These are phyloP conservation scores for Heliconius erato DNA, from an alignment of 2,888 invertebrate genomes.

Conservation along the genomic window DNA sequence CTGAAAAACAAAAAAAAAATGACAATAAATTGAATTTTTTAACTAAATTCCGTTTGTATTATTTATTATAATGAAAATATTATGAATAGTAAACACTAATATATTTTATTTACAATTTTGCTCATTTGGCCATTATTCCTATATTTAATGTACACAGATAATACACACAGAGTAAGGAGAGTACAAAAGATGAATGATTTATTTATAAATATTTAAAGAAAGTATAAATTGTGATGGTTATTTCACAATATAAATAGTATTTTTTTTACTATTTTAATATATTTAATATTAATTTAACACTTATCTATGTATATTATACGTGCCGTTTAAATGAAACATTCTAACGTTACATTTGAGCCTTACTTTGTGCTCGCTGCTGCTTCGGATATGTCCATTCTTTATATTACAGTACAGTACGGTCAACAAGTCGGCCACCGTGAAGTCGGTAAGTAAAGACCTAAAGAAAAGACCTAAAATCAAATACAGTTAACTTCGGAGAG, in stretches of 20 bases:
- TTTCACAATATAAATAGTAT: background rate
- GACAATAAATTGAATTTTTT: background rate
- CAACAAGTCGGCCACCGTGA: too few relatives aligned
- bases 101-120: conserved; percentile 16
- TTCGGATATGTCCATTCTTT: conserved; percentile 82
- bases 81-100: background rate
- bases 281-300: background rate
- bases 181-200: background rate
- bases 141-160: conserved; percentile 20
- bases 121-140: background rate
- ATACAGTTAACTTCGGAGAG: conserved; percentile 21
- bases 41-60: background rate
- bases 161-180: background rate
- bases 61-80: background rate
- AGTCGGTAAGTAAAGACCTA: too few relatives aligned
- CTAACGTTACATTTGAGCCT: conserved; percentile 75
- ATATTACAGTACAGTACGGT: conserved; percentile 47
- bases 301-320: conserved; percentile 12
- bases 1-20: background rate
- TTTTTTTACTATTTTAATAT: background rate
- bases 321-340: conserved; percentile 67
- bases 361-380: conserved; percentile 76
- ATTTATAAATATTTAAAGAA: background rate
- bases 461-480: conserved; percentile 58
- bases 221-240: background rate